Evolutionary conservation across 2,888 invertebrate species (phyloP), one percentile per base, ranked within the genome.

Genomic region (Eristalis arbustorum): DNA sequence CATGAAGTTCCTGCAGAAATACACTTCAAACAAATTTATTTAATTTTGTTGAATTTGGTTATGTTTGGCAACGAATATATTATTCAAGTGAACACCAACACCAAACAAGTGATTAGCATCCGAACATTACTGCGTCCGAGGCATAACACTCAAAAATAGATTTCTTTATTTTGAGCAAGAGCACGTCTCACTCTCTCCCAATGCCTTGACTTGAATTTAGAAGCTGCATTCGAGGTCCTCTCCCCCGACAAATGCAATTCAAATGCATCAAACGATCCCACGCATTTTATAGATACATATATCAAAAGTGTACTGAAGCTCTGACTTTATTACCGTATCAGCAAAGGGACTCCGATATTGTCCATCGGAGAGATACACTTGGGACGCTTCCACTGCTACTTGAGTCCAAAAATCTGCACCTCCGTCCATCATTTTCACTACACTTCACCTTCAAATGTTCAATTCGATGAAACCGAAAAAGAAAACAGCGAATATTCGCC

Each of bases 351-450:
- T 97, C 91, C 96, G 95, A 90, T 96, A 93, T 80, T 96, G 96
- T 88, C 96, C 96, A 93, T 97, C 97, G 57, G 95, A 95, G 89
- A 97, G 94, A 93, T 97, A 97, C 88, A 97, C 96, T 93, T 97
- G 97, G 89, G 96, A 96, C 74, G 97, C 96, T 93, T 98, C 97
- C 82, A 97, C 94, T 84, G 97, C 97, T 90, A 98, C 94, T 93
- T 98, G 97, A 68, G 97, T 97, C 97, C 97, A 97, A 90, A 98
- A 96, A 94, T 97, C 96, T 74, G 95, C 95, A 66, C 95, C 94
- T 89, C 95, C 93, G 94, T 96, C 96, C 96, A 96, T 96, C 75
- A 61, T 59, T 77, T 67, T 28, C 37, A 42, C 18, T 42, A 8
- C 66, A 67, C 74, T 67, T 49, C 64, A 82, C 82, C 73, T 80